Percentiles rank a stretch among this genome's conserved stretches.
These are phyloP conservation scores for Psettodes erumei DNA, from an alignment of 2,113 vertebrate genomes.

Conservation along the genomic window DNA sequence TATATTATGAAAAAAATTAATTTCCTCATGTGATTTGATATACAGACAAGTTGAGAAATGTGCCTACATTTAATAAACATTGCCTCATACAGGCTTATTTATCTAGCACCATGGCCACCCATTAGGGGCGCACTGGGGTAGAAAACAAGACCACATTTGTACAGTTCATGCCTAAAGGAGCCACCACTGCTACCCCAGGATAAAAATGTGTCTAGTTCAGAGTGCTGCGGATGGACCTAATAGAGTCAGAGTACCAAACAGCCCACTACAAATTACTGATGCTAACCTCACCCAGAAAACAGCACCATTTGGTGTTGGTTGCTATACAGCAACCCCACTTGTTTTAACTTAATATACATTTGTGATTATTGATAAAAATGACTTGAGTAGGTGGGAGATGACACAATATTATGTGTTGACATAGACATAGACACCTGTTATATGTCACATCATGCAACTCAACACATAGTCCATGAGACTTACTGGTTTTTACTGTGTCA, in stretches of 20 bases:
- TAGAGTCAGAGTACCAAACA: conserved; percentile 23
- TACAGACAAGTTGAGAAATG: conserved; percentile 40
- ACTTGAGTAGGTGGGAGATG: conserved; percentile 6
- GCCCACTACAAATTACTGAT: conserved; percentile 18
- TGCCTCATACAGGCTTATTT: conserved; percentile 40
- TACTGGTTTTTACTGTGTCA: conserved; percentile 15
- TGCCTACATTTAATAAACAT: conserved; percentile 52
- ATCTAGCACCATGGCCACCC: conserved; percentile 21
- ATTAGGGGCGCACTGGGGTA: conserved; percentile 14
- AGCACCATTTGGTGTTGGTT: conserved; percentile 9
- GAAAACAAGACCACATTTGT: conserved; percentile 32
- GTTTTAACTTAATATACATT: conserved; percentile 25
- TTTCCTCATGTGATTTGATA: conserved; percentile 29
- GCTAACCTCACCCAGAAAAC: conserved; percentile 4
- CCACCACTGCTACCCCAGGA: conserved; percentile 5
- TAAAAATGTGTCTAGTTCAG: not conserved
- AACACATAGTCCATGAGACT: not conserved
- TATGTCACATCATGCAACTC: conserved; percentile 1
- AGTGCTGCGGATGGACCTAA: not conserved
- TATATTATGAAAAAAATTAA: conserved; percentile 26
- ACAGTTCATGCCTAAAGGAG: conserved; percentile 7
- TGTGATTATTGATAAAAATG: not conserved
- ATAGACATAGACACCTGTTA: conserved; percentile 24
- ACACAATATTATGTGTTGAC: conserved; percentile 4
- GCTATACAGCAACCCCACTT: not conserved